Evolutionary conservation across 2,113 vertebrate genomes (phyloP).

Genomic region (Boleophthalmus pectinirostris): DNA sequence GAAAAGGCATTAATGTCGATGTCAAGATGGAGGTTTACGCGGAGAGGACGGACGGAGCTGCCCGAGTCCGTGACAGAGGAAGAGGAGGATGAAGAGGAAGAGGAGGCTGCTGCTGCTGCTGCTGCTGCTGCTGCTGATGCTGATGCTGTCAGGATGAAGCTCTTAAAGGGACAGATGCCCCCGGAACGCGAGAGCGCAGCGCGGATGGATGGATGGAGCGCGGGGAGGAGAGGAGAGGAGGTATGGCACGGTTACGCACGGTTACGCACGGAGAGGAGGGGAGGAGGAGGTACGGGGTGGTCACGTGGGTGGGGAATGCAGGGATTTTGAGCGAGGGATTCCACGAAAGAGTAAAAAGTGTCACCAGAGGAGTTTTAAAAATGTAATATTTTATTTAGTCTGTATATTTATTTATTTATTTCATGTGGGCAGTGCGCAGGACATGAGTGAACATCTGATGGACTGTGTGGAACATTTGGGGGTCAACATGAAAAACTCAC

Average conservation of each 20-base stretch:
- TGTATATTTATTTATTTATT: too few relatives aligned
- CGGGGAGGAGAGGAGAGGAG: neutral
- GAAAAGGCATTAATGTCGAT: constrained; percentile 59
- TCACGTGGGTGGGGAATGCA: constrained; percentile 1
- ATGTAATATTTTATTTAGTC: too few relatives aligned
- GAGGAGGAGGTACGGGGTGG: neutral
- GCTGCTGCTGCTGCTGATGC: constrained; percentile 48
- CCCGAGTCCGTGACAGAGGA: constrained; percentile 56
- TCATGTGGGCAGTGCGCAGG: too few relatives aligned
- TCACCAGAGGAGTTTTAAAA: too few relatives aligned
- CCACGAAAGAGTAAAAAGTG: neutral
- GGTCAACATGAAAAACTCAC: too few relatives aligned
- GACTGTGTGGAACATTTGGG: too few relatives aligned
- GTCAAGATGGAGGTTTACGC: constrained; percentile 24
- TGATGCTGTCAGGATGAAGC: constrained; percentile 45
- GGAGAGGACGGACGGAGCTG: constrained; percentile 20
- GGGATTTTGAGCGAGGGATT: neutral
- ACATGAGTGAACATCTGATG: too few relatives aligned
- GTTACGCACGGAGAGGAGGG: neutral
- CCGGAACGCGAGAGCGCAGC: neutral
- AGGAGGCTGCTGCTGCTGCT: constrained; percentile 31
- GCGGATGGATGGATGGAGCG: neutral
- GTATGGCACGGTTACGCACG: constrained; percentile 3
- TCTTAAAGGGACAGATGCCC: constrained; percentile 74
- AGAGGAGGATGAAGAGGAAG: constrained; percentile 60